Base-by-base conservation (phyloP, 2,113 vertebrate genomes). In the Spheniscus mendiculus region DNA sequence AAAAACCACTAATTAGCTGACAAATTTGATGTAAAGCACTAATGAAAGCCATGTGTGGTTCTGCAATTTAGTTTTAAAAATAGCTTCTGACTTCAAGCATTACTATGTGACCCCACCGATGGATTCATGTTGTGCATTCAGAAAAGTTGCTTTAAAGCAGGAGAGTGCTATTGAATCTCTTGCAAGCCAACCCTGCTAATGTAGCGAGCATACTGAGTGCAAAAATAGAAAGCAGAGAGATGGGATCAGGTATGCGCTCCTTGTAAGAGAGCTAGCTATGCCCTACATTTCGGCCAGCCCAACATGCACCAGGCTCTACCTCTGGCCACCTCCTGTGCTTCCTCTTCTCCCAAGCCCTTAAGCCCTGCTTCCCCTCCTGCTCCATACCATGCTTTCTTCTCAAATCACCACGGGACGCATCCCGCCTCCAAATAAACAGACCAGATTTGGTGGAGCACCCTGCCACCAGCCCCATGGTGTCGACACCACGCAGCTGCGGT, bases 1-100 rank as follows among this genome's bases (percentile, higher is more conserved):
- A 97, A 97, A 97, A 98, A 94, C 83, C 79, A 96, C 93, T 96
- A 95, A 96, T 98, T 97, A 97, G 92, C 96, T 96, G 92, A 98
- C 94, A 98, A 97, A 94, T 93, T 93, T 96, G 95, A 97, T 96
- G 73, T 83, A 96, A 97, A 97, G 92, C 84, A 80, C 88, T 97
- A 97, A 96, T 87, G 92, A 97, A 97, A 97, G 62, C 93, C 76
- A 92, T 83, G 69, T 81, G 89, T 65, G 83, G 84, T 62, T 95
- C 94, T 96, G 83, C 82, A 96, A 82, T 96, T 97, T 87, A 58
- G 76, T 94, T 91, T 90, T 74, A 93, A 93, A 98, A 97, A 97
- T 96, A 97, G 96, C 81, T 96, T 74, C 95, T 97, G 95, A 97
- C 89, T 95, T 93, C 70, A 95, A 96, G 96, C 76, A 77, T 94